These are phyloP conservation scores for Orgyia antiqua DNA, from an alignment of 2,888 invertebrate genomes.

Conservation along the genomic window DNA sequence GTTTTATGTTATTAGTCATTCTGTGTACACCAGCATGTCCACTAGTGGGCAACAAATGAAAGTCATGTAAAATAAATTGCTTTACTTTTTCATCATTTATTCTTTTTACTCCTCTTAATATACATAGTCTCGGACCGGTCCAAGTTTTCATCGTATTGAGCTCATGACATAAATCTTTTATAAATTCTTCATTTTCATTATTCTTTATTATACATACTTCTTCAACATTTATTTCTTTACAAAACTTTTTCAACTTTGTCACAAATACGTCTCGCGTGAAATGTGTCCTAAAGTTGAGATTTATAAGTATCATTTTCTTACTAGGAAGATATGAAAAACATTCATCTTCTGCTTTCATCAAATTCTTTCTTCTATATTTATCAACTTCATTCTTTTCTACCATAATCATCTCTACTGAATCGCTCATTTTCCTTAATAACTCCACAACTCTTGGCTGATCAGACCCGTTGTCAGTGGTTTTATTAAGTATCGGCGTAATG, in stretches of 20 bases:
- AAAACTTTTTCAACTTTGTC: constrained; percentile 5
- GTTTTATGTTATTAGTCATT: constrained; percentile 8
- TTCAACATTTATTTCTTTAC: constrained; percentile 3
- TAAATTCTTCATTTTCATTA: constrained; percentile 3
- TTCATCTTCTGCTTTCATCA: not conserved
- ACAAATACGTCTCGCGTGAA: constrained; percentile 9
- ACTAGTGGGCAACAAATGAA: constrained; percentile 7
- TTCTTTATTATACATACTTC: constrained; percentile 7
- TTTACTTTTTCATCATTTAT: constrained; percentile 1
- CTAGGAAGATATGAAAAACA: not conserved
- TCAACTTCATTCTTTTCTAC: not conserved
- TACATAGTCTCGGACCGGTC: constrained; percentile 5
- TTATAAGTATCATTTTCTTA: constrained; percentile 3
- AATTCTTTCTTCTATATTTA: not conserved
- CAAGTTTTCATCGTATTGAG: not conserved
- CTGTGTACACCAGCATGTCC: constrained; percentile 10
- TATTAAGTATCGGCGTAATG: constrained; percentile 2
- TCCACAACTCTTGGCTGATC: constrained; percentile 9
- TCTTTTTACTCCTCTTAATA: constrained; percentile 1
- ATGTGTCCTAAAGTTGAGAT: constrained; percentile 8
- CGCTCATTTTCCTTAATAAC: not conserved
- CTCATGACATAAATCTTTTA: not conserved
- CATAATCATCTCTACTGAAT: too few relatives aligned
- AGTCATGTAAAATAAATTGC: constrained; percentile 4
- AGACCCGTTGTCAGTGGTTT: constrained; percentile 4